Base-by-base conservation (phyloP, 2,113 vertebrate genomes). In the Dromas ardeola region DNA sequence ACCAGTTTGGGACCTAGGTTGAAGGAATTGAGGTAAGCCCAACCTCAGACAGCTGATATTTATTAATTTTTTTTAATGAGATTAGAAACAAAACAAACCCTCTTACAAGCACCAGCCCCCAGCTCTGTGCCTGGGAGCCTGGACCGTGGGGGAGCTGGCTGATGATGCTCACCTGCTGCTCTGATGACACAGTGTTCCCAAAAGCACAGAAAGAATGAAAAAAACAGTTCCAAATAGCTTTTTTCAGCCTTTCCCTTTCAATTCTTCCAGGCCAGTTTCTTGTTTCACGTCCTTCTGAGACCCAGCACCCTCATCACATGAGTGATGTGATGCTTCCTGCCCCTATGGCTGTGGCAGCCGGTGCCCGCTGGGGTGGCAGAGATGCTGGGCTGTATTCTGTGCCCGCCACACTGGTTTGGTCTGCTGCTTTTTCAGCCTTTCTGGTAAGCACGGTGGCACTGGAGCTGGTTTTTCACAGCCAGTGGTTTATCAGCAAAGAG, bases 111-210 rank as follows among this genome's bases (percentile, higher is more conserved):
- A 59, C 2, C 30, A 79, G 52, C 42, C 58, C 29, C 15, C 32
- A 30, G 71, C 26, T 49, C 30, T 0, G 2, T 30, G n/a, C 61
- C 14, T n/a, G 32, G 34, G 30, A 81, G 29, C 45, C 58, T 42
- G 88, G 69, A 2, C 49, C 0, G 0, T 14, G 2, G 58, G 10
- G 25, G 27, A 21, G 36, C 15, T 2, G 5, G 55, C 34, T 0
- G 3, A 4, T 53, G 49, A 15, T 88, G 62, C 26, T 69, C 47
- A 8, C 58, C 50, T 72, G 65, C 81, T 72, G 73, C 74, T 49
- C 27, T 0, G 0, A 30, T 53, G 73, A 34, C 34, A 16, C 0
- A 0, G 32, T 2, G 1, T 30, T 86, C 72, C 79, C 79, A 38
- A 45, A 88, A 86, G 26, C 71, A 32, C 67, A 59, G 77, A 10